These are phyloP conservation scores for Tautogolabrus adspersus DNA, from an alignment of 2,113 vertebrate species.

Conservation along the genomic window DNA sequence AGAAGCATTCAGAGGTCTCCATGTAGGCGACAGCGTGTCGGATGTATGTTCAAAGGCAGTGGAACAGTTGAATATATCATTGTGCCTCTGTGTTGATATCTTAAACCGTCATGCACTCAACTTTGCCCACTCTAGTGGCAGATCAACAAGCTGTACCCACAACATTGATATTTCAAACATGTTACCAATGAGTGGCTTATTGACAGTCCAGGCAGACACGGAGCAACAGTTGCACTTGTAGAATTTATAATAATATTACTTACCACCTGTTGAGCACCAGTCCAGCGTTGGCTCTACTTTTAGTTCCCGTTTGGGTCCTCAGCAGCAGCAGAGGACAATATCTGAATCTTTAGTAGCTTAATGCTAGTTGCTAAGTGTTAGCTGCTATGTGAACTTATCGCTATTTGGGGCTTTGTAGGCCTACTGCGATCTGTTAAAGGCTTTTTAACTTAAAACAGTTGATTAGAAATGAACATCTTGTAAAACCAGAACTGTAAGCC, in stretches of 20 bases:
- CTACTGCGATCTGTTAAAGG: background rate
- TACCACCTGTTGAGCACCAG: background rate
- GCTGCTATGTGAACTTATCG: background rate
- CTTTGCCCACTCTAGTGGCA: background rate
- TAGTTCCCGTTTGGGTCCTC: background rate
- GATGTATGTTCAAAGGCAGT: background rate
- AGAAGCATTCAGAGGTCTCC: background rate
- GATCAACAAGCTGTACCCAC: background rate
- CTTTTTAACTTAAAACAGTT: background rate
- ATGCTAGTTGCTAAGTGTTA: background rate
- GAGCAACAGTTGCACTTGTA: background rate
- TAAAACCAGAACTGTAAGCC: background rate
- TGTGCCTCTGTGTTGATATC: background rate
- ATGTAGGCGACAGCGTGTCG: background rate
- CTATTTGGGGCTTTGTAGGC: background rate
- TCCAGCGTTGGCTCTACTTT: background rate
- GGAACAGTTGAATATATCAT: too few relatives aligned
- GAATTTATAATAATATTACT: background rate
- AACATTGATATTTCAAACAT: background rate
- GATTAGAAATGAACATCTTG: background rate
- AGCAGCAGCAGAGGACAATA: background rate
- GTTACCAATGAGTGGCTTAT: background rate
- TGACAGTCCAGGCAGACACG: background rate
- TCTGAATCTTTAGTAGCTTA: background rate
- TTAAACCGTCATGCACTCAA: background rate